Conservation (phyloP, 2,888 invertebrate species). For the Cecidostiba fungosa region DNA sequence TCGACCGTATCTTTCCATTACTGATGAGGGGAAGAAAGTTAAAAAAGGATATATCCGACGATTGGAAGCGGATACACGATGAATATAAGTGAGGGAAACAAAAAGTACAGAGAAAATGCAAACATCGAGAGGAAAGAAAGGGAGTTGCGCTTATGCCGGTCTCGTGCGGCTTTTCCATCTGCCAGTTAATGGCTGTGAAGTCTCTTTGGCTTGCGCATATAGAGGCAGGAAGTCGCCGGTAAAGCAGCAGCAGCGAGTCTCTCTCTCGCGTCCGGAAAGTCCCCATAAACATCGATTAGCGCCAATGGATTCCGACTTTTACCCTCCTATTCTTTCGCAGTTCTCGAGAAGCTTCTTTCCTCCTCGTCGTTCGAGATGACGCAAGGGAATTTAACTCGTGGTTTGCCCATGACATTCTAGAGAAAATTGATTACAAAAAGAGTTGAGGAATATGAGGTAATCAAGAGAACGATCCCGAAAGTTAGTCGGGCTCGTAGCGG, state of each 20-base stretch:
- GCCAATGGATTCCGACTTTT: constrained; percentile 64
- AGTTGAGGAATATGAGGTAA: neutral
- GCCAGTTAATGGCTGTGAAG: constrained; percentile 66
- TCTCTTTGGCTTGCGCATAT: constrained; percentile 67
- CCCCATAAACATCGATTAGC: constrained; percentile 69
- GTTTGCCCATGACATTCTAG: no score
- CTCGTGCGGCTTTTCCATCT: constrained; percentile 64
- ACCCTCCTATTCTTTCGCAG: constrained; percentile 3
- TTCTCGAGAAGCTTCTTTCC: neutral
- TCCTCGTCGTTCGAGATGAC: neutral
- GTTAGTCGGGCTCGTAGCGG: constrained; percentile 13
- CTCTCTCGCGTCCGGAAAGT: constrained; percentile 63
- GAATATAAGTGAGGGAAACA: neutral
- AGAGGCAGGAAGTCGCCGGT: constrained; percentile 67
- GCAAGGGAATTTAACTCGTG: constrained; percentile 41
- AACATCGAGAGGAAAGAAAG: neutral
- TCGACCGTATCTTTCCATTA: neutral
- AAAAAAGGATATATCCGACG: constrained; percentile 16
- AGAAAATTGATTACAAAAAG: no score
- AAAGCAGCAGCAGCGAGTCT: constrained; percentile 56
- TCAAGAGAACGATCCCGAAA: constrained; percentile 21
- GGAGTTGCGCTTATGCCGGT: constrained; percentile 48
- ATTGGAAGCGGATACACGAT: constrained; percentile 26
- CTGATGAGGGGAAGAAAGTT: neutral
- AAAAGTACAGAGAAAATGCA: neutral